Percentiles rank a stretch among this genome's conserved stretches.
phyloP scores from a whole-genome alignment of 1,140 invertebrate genomes.

The Formica selysi region DNA sequence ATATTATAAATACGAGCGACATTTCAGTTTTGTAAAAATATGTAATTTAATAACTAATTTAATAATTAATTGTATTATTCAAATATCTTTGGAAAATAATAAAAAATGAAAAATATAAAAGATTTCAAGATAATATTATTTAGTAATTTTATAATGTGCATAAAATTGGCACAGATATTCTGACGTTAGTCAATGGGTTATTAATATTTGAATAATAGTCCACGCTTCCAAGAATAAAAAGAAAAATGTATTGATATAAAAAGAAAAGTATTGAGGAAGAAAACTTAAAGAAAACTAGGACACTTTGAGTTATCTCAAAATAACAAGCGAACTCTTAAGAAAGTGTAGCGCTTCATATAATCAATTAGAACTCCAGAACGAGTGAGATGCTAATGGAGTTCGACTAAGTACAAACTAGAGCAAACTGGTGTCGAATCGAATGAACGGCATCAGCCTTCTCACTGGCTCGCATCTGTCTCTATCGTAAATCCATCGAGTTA shows the following conservation, averaged over 20 bases:
- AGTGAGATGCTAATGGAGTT: constrained; percentile 82
- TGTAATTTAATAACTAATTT: not conserved
- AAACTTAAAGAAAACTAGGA: constrained; percentile 27
- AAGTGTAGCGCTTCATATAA: constrained; percentile 79
- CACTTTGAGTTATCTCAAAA: constrained; percentile 25
- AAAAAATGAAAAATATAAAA: not conserved
- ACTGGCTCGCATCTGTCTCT: constrained; percentile 14
- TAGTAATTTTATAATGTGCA: not conserved
- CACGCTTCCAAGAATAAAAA: not conserved
- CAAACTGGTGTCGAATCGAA: constrained; percentile 75
- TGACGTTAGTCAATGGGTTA: not conserved
- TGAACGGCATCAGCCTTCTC: constrained; percentile 63
- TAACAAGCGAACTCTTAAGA: constrained; percentile 76
- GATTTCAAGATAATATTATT: not conserved
- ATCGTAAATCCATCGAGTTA: constrained; percentile 2
- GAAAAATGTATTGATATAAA: not conserved
- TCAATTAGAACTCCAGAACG: constrained; percentile 82
- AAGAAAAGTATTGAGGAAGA: constrained; percentile 11
- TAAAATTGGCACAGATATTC: not conserved
- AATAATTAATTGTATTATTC: not conserved
- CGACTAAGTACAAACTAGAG: constrained; percentile 80
- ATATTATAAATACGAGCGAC: not conserved
- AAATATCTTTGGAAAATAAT: not conserved
- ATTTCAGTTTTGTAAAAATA: not conserved
- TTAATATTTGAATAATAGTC: constrained; percentile 30